Percentiles rank a stretch among this genome's conserved stretches.
Evolutionary conservation across 2,888 invertebrate genomes (phyloP).

Genomic region (Drosophila paranaensis): DNA sequence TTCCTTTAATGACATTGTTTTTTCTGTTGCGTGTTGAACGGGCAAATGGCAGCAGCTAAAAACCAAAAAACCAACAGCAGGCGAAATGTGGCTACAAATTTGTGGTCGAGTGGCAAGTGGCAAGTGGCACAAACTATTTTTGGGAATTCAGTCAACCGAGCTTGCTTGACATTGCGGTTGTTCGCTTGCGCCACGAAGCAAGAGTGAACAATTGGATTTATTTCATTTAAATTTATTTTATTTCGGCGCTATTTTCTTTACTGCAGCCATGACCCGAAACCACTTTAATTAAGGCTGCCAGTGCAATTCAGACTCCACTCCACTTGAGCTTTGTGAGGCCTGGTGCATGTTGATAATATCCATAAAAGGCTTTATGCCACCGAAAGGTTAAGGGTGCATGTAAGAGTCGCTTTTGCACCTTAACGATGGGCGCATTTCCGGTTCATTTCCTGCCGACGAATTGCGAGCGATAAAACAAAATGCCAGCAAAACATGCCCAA

Average conservation of each 20-base stretch:
- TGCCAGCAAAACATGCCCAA: conserved; percentile 11
- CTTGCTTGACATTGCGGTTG: conserved; percentile 9
- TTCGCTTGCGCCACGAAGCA: neutral
- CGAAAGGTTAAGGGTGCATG: conserved; percentile 15
- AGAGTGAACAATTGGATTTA: conserved; percentile 6
- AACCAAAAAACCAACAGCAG: conserved; percentile 12
- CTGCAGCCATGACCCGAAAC: neutral
- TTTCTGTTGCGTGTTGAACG: conserved; percentile 55
- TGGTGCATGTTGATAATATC: neutral
- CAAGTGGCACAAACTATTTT: conserved; percentile 20
- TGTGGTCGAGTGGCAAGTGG: conserved; percentile 26
- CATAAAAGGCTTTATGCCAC: neutral
- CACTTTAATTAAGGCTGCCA: neutral
- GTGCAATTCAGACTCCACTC: too few relatives aligned
- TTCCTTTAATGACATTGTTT: conserved; percentile 68
- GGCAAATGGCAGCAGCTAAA: conserved; percentile 8
- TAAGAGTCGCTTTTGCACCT: conserved; percentile 39
- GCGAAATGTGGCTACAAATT: conserved; percentile 30
- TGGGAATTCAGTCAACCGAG: conserved; percentile 19
- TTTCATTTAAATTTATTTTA: conserved; percentile 3
- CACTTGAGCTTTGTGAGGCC: too few relatives aligned
- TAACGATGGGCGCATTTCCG: conserved; percentile 67
- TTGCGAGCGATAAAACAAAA: conserved; percentile 45
- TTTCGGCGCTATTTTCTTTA: neutral
- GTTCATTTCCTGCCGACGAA: conserved; percentile 60